Evolutionary conservation across 2,113 vertebrate species (phyloP), one percentile per base, ranked within the genome.

Genomic region (Prochilodus magdalenae): DNA sequence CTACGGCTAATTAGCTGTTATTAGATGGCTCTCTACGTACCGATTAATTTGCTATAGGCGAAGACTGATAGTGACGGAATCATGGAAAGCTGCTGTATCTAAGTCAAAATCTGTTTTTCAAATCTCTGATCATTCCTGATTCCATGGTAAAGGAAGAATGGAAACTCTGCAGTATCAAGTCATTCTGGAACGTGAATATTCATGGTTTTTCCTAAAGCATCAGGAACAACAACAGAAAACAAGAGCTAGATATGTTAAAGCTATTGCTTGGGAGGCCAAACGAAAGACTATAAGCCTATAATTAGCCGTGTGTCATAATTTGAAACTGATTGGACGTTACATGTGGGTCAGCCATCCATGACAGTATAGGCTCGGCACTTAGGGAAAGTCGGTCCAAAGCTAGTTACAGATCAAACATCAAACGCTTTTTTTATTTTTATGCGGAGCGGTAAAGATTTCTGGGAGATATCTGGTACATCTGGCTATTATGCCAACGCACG

Each of bases 291-390:
- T 18, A 13, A n/a, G 30, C 66, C 36, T 69, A 69, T 81, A 84
- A 85, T 89, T 87, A 26, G 57, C 57, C 57, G 5, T 60, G 24
- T 87, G 85, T 85, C 83, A 63, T 80, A 88, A 90, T 85, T 88
- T 84, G 83, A 90, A 90, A 88, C 89, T 90, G 86, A 89, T 82
- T 87, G 57, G 87, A 89, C 86, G 85, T 84, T 71, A 44, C 33
- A 79, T 67, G 53, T 70, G 51, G 51, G 66, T 70, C 51, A 40
- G 77, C 57, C 70, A 79, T 29, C 33, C 57, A 71, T 29, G 57
- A 10, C 55, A 71, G 57, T 79, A 22, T 70, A 10, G 27, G 27
- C 63, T 20, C 4, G 30, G 33, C 76, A 8, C 57, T 69, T 13
- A 12, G 29, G 22, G 60, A 24, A 72, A 47, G 75, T 55, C 27